Base-by-base conservation (phyloP, 2,888 invertebrate species). In the Scaptomyza polygonia region DNA sequence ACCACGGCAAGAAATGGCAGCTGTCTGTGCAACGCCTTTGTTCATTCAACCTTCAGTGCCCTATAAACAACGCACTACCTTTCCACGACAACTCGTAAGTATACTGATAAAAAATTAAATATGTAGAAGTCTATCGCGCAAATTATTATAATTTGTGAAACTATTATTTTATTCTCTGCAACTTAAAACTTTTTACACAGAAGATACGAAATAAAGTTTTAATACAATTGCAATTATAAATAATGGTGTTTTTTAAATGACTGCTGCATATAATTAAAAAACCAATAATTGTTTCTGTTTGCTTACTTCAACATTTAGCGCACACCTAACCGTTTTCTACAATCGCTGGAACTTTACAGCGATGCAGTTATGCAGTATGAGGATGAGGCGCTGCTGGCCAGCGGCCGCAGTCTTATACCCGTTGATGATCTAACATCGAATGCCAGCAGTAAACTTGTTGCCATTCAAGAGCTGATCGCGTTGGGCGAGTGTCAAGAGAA, bases 331-430 rank as follows among this genome's bases (percentile, higher is more conserved):
- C 79, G 84, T 27, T 93, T 93, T 75, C 85, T 93, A 1, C 81
- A 90, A 77, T 90, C 90, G 36, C 87, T 93, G 39, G 90, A 91
- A 49, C 63, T 82, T 2, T 86, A 93, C 36, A 95, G 95, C 67
- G 93, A 94, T 77, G 92, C 92, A 52, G 94, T 96, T 44, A 89
- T 95, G 69, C 91, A 92, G 52, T 97, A 97, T 90, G 96, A 96
- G 88, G 93, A 96, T 86, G 91, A 93, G 58, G 91, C 92, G 0
- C 90, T 96, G 2, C 94, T 95, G 79, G 92, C 93, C 53, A 92
- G 94, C 69, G 97, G 97, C 0, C 93, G 93, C 54, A 90, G 92
- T 5, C 83, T 94, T 16, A 94, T 98, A 63, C 97, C 97, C 0
- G 75, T 95, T 0, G 92, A 92, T 8, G 92, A 93, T 3, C 91